These are phyloP conservation scores for Cephalotes varians DNA, from an alignment of 2,888 invertebrate species.

Conservation along the genomic window DNA sequence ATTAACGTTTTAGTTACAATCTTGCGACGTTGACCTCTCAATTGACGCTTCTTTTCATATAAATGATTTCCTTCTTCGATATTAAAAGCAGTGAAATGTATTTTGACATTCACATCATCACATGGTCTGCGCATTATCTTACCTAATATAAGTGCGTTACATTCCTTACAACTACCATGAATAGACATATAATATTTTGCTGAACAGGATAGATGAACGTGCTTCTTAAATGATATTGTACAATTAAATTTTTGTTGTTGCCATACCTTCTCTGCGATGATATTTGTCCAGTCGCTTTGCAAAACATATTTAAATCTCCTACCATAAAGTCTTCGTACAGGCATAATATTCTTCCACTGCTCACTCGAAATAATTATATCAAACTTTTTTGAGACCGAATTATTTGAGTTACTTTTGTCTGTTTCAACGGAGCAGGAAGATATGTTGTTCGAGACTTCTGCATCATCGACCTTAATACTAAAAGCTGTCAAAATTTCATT, in stretches of 20 bases:
- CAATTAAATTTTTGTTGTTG: background rate
- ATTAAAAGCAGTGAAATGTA: constrained; percentile 26
- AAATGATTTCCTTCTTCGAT: constrained; percentile 48
- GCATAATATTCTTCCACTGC: constrained; percentile 21
- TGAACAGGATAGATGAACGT: constrained; percentile 27
- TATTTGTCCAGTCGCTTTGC: background rate
- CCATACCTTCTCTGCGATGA: background rate
- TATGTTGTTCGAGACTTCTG: background rate
- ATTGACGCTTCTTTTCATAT: constrained; percentile 46
- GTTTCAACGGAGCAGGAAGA: background rate
- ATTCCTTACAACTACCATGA: background rate
- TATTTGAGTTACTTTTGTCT: constrained; percentile 17
- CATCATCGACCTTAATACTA: constrained; percentile 9
- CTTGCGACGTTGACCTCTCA: constrained; percentile 52
- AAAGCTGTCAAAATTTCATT: constrained; percentile 2
- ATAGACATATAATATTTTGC: background rate
- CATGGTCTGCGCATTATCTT: background rate
- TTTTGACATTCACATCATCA: constrained; percentile 4
- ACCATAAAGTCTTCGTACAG: background rate
- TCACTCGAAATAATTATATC: constrained; percentile 2
- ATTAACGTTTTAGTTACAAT: constrained; percentile 54
- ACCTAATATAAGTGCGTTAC: background rate
- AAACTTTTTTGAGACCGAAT: constrained; percentile 37
- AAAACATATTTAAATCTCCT: background rate
- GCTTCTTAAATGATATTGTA: constrained; percentile 6